Evolutionary conservation across 1,140 invertebrate genomes (phyloP).

Genomic region (Diplogasteroides magnus): DNA sequence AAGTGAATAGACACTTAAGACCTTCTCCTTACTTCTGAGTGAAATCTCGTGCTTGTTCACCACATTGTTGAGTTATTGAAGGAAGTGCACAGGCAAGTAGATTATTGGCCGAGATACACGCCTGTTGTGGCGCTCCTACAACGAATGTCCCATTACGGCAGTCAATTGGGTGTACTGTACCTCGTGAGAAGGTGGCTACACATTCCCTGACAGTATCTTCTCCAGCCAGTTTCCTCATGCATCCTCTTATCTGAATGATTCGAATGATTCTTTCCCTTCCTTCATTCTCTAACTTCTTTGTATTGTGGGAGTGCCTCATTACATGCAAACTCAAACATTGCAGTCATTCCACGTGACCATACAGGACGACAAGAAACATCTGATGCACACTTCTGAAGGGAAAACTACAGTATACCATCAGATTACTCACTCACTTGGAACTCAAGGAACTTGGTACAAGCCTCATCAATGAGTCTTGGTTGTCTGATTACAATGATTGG

Average conservation of each 20-base stretch:
- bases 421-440: conserved; percentile 45
- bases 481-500: conserved; percentile 50
- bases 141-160: background rate
- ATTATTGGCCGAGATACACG: conserved; percentile 43
- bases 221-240: conserved; percentile 38
- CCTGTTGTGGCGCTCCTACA: conserved; percentile 42
- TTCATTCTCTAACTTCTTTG: conserved; percentile 22
- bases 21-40: background rate
- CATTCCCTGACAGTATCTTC: conserved; percentile 39
- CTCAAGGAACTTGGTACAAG: conserved; percentile 42
- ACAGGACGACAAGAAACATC: conserved; percentile 32
- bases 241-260: conserved; percentile 36
- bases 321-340: conserved; percentile 52
- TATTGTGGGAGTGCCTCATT: conserved; percentile 40
- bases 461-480: conserved; percentile 46
- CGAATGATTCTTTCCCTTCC: background rate
- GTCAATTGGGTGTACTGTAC: background rate
- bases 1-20: no score
- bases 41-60: conserved; percentile 31
- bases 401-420: conserved; percentile 16
- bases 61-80: conserved; percentile 38
- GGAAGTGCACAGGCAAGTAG: conserved; percentile 43
- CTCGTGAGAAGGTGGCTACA: conserved; percentile 45
- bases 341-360: conserved; percentile 51
- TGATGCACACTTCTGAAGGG: conserved; percentile 11